Evolutionary conservation across 1,140 invertebrate genomes (phyloP), one percentile per base, ranked within the genome.

Genomic region (Stratiolaelaps scimitus): DNA sequence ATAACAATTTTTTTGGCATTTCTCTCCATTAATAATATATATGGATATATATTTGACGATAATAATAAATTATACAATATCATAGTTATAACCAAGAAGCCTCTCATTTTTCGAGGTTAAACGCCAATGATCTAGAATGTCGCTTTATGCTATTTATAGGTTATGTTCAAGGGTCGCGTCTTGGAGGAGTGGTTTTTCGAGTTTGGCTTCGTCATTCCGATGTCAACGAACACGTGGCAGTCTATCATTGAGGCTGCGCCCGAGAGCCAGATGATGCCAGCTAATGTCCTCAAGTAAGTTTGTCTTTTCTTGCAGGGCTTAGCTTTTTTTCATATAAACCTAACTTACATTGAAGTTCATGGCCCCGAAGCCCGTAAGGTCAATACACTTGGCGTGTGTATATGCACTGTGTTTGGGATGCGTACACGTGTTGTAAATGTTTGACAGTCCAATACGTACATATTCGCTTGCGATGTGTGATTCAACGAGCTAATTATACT

Each of bases 231-330:
- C 77, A 98, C 94, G 4, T 99, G 96, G 96, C 93, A 98, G 76
- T 94, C 88, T 67, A 80, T 92, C 20, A 95, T 98, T 71, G 92
- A 98, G 80, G 93, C 95, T 43, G 95, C 96, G 0, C 94, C 95
- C 2, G 94, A 98, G 77, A 94, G 89, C 68, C 92, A 98, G 79
- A 99, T 99, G 94, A 96, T 99, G 90, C 94, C 96, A 46, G 92
- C 94, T 1, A 92, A 89, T 78, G 83, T 98, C 69, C 80, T 98
- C 69, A 98, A 92, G 87, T 89, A 81, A 78, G 78, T 75, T 28
- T 20, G 4, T 40, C 10, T 40, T n/a, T n/a, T n/a, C n/a, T n/a
- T n/a, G n/a, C n/a, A n/a, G n/a, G n/a, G n/a, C n/a, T n/a, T n/a
- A n/a, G n/a, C n/a, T n/a, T n/a, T n/a, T n/a, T n/a, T n/a, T n/a